Base-by-base conservation (phyloP, 2,797 vertebrate genomes). In the Crypturellus tataupa region DNA sequence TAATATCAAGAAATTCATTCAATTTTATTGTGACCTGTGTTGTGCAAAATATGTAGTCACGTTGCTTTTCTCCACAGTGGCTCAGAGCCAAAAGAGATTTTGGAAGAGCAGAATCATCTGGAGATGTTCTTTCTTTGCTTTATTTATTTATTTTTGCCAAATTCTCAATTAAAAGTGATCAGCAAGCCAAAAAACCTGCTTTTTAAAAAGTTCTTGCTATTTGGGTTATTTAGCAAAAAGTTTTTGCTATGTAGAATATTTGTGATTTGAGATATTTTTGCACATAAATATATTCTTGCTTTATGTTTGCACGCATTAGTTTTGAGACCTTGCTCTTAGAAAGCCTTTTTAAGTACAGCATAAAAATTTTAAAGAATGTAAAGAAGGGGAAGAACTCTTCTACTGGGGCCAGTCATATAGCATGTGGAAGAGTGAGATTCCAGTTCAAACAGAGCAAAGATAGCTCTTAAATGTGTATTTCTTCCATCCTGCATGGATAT, bases 111-210 rank as follows among this genome's bases (percentile, higher is more conserved):
- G 79, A 91, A 58, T 84, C 80, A 93, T 92, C 93, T 93, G 92
- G 94, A 93, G 91, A 92, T 84, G 55, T 80, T 93, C 64, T 73
- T 33, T n/a, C 69, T 5, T 55, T 80, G 6, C 53, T 85, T 47
- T 83, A 42, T 73, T 19, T 76, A 83, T 92, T 83, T 93, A 15
- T 69, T 85, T 90, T 83, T 93, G 93, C 95, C 96, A 96, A 73
- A 63, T 85, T 91, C 85, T 83, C 94, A 95, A 87, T 95, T 95
- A 93, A 47, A 97, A 91, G 37, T 40, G 19, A 64, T 89, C 58
- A 81, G 46, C 39, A 79, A 79, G 92, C 84, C 93, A 95, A 80
- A 72, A 93, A 93, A 94, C 70, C 58, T 92, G 62, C 29, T 10
- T 89, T 55, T n/a, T 11, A 56, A n/a, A n/a, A 56, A 56, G 31